A percentile compares a stretch with the other conserved stretches of the same genome.
These are phyloP conservation scores for Drosophila truncata DNA, from an alignment of 1,140 invertebrate genomes.

Conservation along the genomic window DNA sequence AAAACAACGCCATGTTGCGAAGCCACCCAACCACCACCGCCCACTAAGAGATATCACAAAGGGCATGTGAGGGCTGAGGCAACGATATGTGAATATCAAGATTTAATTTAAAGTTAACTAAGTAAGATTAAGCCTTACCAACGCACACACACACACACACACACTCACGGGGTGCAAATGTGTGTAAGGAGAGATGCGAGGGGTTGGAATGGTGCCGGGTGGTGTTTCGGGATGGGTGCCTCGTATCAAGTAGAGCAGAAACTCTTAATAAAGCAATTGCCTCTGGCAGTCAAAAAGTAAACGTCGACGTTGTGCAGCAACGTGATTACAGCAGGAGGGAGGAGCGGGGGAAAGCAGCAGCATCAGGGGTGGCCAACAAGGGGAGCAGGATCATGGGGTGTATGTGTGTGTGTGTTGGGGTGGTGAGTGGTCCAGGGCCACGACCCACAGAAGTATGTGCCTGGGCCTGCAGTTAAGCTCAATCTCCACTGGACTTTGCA, in stretches of 20 bases:
- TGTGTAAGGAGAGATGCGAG: slow-evolving; percentile 24
- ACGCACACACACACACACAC: slow-evolving; percentile 54
- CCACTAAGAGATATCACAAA: slow-evolving; percentile 46
- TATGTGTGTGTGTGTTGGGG: slow-evolving; percentile 2
- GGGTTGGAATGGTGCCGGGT: slow-evolving; percentile 9
- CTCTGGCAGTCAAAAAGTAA: slow-evolving; percentile 85
- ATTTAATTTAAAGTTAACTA: slow-evolving; percentile 84
- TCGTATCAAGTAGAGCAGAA: slow-evolving; percentile 85
- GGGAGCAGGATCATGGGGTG: slow-evolving; percentile 1
- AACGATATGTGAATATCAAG: slow-evolving; percentile 82
- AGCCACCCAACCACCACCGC: slow-evolving; percentile 23
- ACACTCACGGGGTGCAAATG: slow-evolving; percentile 61
- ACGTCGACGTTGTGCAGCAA: slow-evolving; percentile 80
- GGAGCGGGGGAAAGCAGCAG: slow-evolving; percentile 5
- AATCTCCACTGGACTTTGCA: background rate
- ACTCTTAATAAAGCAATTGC: slow-evolving; percentile 85
- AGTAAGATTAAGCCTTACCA: slow-evolving; percentile 82
- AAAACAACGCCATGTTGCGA: slow-evolving; percentile 71
- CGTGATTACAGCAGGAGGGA: slow-evolving; percentile 64
- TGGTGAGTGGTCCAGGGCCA: slow-evolving; percentile 40
- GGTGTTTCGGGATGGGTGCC: slow-evolving; percentile 19
- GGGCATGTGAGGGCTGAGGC: slow-evolving; percentile 25
- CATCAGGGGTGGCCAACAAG: slow-evolving; percentile 1
- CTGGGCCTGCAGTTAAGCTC: slow-evolving; percentile 9
- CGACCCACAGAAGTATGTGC: slow-evolving; percentile 47